phyloP scores from a whole-genome alignment of 2,797 vertebrate genomes.

The Thunnus albacares region DNA sequence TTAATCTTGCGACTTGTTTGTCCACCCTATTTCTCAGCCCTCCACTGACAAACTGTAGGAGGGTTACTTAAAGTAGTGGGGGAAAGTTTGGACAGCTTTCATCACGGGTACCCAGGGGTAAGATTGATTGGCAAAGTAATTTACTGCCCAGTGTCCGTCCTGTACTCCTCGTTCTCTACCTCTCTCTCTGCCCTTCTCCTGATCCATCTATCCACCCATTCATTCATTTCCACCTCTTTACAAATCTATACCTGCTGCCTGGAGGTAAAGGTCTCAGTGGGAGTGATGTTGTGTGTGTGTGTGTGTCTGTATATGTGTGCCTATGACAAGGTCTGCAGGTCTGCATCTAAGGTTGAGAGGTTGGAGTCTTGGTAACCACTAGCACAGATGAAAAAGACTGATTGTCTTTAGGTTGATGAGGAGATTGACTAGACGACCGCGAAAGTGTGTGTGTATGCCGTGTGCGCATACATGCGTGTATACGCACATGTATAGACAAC shows the following conservation, averaged over 20 bases:
- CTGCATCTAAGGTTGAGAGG: slow-evolving; percentile 37
- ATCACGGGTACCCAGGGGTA: slow-evolving; percentile 77
- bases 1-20: slow-evolving; percentile 82
- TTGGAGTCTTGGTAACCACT: slow-evolving; percentile 40
- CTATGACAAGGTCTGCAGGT: slow-evolving; percentile 50
- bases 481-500: slow-evolving; percentile 67
- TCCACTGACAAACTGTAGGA: slow-evolving; percentile 82
- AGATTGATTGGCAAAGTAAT: slow-evolving; percentile 90
- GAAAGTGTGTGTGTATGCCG: slow-evolving; percentile 20
- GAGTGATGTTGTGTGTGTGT: slow-evolving; percentile 51
- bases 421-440: slow-evolving; percentile 39
- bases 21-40: slow-evolving; percentile 70
- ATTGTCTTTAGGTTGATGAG: slow-evolving; percentile 67
- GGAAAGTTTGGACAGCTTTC: slow-evolving; percentile 86
- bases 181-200: slow-evolving; percentile 56
- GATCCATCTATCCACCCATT: slow-evolving; percentile 61
- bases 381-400: slow-evolving; percentile 76
- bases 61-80: slow-evolving; percentile 80
- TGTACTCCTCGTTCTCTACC: slow-evolving; percentile 51
- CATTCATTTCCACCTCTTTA: slow-evolving; percentile 55
- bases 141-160: slow-evolving; percentile 81
- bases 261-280: slow-evolving; percentile 67
- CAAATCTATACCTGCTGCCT: slow-evolving; percentile 78
- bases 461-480: slow-evolving; percentile 9
- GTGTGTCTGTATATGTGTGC: slow-evolving; percentile 49